These are phyloP conservation scores for Caloenas nicobarica DNA, from an alignment of 2,113 vertebrate species.

Conservation along the genomic window DNA sequence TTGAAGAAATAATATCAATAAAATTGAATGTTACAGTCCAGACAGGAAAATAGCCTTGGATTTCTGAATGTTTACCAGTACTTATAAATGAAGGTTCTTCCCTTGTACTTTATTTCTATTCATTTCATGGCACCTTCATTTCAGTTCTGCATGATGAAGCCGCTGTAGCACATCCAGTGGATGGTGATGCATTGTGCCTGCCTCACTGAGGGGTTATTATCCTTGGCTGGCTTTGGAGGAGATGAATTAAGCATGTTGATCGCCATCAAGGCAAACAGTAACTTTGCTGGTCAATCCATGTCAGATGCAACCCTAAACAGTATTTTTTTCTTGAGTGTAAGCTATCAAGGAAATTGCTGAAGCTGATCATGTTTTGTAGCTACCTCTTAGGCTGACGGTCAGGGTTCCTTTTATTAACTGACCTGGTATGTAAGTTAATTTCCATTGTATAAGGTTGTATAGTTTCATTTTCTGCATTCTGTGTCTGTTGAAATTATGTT, in stretches of 20 bases:
- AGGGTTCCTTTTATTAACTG: neutral
- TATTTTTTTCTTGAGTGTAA: neutral
- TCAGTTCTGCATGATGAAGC: neutral
- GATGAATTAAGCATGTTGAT: neutral
- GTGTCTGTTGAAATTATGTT: neutral
- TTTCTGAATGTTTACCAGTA: neutral
- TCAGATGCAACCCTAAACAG: neutral
- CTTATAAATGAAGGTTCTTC: neutral
- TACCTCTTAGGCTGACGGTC: neutral
- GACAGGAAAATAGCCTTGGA: neutral
- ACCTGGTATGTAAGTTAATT: neutral
- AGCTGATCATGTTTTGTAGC: neutral
- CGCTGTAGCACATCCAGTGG: neutral
- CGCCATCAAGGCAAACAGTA: neutral
- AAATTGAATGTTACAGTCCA: neutral
- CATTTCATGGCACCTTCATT: neutral
- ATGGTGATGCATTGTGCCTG: neutral
- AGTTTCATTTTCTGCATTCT: neutral
- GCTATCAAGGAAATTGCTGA: neutral
- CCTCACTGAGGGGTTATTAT: neutral
- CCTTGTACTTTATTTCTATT: neutral
- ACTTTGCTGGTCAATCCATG: neutral
- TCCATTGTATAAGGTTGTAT: neutral
- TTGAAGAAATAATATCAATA: slow-evolving; percentile 39
- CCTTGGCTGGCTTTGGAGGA: neutral